Base-by-base conservation (phyloP, 2,113 vertebrate genomes). In the Triplophysa rosa region DNA sequence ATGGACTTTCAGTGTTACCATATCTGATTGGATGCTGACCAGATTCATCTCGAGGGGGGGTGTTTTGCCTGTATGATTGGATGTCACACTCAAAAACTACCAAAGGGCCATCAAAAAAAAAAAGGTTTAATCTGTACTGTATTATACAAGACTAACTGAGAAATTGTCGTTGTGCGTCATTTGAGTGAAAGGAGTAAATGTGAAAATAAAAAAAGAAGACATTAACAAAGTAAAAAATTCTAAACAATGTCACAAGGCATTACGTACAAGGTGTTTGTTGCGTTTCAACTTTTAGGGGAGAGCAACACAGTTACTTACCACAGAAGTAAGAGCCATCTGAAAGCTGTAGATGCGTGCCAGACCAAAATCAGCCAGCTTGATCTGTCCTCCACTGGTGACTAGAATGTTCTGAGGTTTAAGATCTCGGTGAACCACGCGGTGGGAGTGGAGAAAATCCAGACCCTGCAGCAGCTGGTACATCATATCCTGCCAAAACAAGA, bases 271-370 rank as follows among this genome's bases (percentile, higher is more conserved):
- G 42, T 45, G 42, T 45, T 58, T 8, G n/a, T 8, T 19, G 54
- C 7, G 16, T 58, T 58, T 52, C 13, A 52, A 52, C 54, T 58
- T 7, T 21, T 6, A 58, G 54, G n/a, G 1, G 19, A 58, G 8
- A 58, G 71, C 74, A 78, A 66, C 33, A 3, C 42, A 0, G n/a
- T 82, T 83, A 96, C 96, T 96, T 85, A 99, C 96, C 95, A 99
- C 97, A 69, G 97, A 99, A 78, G 97, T 99, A 79, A 99, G 96
- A 65, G 97, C 97, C 97, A 99, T 99, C 90, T 99, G 97, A 90
- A 99, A 99, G 90, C 97, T 99, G 93, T 99, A 99, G 93, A 99
- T 98, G 77, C 97, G 93, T 33, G 97, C 97, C 56, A 99, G 93
- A 77, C 97, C 97, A 11, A 98, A 99, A 88, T 98, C 97, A 14